Base-by-base conservation (phyloP, 2,797 vertebrate species). In the Pristis pectinata region DNA sequence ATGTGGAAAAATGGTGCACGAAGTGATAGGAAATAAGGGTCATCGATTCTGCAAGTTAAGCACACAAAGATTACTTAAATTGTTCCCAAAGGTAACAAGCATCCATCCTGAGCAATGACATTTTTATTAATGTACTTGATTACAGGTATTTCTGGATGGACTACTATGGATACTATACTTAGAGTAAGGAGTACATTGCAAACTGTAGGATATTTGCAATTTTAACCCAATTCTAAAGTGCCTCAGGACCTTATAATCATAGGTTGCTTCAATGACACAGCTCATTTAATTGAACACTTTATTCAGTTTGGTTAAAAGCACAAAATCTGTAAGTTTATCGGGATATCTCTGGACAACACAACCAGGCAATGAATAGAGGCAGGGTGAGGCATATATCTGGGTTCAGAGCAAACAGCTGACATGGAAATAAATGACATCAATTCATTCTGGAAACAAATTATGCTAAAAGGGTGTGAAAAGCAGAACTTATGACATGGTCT, bases 31-130 rank as follows among this genome's bases (percentile, higher is more conserved):
- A 74, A 44, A 76, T 74, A 94, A 34, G 92, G 92, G 92, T 94
- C 92, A 94, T 94, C 92, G 13, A 94, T 94, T 53, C 92, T 94
- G 92, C 17, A 74, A 94, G n/a, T 76, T 17, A 94, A 94, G 72
- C 41, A 94, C 41, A 44, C 59, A 72, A 27, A 94, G 41, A 15
- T 94, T 49, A 94, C 30, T 94, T 44, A 53, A 94, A 53, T 19
- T 94, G 30, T 56, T 56, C 44, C 70, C 24, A 72, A 76, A 7
- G 44, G 41, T 27, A 53, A n/a, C 44, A 74, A 94, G 49, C 22
- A 76, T 76, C 49, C 44, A 76, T 74, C 61, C 30, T 30, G 87
- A 91, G 59, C 61, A 91, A 19, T 91, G 17, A 11, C 19, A n/a
- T 64, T 91, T 41, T 41, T 37, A 91, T 91, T 91, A 91, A 91